These are phyloP conservation scores for Pristionchus arcanus DNA, from an alignment of 2,888 invertebrate species.

Conservation along the genomic window DNA sequence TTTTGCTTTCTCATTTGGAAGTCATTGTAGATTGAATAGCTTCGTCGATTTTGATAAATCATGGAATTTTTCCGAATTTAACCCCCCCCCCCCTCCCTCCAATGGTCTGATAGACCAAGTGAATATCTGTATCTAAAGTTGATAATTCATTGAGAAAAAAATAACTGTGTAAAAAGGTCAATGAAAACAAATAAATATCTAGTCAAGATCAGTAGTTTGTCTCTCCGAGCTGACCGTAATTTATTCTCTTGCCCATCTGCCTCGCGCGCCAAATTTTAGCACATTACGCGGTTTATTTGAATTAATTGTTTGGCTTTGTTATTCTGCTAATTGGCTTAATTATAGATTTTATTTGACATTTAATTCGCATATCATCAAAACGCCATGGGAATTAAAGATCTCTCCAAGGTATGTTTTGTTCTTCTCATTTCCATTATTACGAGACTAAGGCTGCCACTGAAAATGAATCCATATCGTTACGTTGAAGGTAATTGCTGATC, in stretches of 20 bases:
- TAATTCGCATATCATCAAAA: neutral
- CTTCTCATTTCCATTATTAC: neutral
- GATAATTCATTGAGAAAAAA: neutral
- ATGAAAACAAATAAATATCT: neutral
- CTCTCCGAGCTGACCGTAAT: neutral
- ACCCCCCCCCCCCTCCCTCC: too few species aligned
- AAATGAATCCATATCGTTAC: neutral
- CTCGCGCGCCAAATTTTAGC: slow-evolving; percentile 20
- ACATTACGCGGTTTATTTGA: neutral
- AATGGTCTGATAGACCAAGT: neutral
- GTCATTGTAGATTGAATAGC: neutral
- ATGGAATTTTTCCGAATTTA: neutral
- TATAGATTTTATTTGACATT: neutral
- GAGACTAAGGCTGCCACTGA: neutral
- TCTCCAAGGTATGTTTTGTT: slow-evolving; percentile 55
- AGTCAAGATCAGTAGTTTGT: neutral
- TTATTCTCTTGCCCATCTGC: neutral
- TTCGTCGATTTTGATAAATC: neutral
- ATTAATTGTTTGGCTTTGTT: neutral
- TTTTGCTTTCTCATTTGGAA: slow-evolving; percentile 28
- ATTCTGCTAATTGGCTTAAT: neutral
- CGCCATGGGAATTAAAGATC: slow-evolving; percentile 59
- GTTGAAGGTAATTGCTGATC: slow-evolving; percentile 90
- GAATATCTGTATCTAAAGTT: neutral
- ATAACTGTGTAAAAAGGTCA: neutral